phyloP scores from a whole-genome alignment of 2,797 vertebrate genomes.

The Loriculus beryllinus region DNA sequence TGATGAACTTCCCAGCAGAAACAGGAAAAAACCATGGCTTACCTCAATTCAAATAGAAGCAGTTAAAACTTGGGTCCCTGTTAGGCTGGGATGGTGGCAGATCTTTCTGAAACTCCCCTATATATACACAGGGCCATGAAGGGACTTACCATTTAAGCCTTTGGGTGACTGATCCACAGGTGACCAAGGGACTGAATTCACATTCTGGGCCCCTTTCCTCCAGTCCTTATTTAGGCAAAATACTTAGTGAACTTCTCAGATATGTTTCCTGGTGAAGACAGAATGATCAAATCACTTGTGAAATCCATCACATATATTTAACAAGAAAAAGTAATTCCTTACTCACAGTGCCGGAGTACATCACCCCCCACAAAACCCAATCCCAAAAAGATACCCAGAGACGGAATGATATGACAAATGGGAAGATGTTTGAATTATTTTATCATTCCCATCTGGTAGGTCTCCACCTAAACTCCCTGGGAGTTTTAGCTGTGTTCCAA shows the following conservation, averaged over 20 bases:
- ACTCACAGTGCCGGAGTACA: neutral
- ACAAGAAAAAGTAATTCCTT: neutral
- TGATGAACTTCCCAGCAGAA: constrained; percentile 5
- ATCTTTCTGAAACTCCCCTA: neutral
- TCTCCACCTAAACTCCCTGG: neutral
- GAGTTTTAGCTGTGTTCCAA: neutral
- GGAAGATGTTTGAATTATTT: neutral
- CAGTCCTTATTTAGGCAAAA: neutral
- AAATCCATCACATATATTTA: neutral
- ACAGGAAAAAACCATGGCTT: neutral
- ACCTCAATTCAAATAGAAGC: neutral
- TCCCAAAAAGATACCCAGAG: neutral
- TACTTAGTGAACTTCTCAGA: neutral
- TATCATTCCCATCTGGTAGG: neutral
- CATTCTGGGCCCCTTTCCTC: neutral
- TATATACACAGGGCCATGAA: neutral
- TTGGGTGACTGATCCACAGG: neutral
- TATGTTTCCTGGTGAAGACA: neutral
- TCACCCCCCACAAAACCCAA: rapidly evolving
- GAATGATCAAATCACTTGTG: neutral
- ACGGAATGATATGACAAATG: neutral
- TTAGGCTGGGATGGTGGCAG: neutral
- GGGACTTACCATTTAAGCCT: neutral
- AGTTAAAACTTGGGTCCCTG: neutral
- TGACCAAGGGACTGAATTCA: neutral